A percentile compares a stretch with the other conserved stretches of the same genome.
These are phyloP conservation scores for Rugalucina vietnamica DNA, from an alignment of 2,888 invertebrate species.

Conservation along the genomic window DNA sequence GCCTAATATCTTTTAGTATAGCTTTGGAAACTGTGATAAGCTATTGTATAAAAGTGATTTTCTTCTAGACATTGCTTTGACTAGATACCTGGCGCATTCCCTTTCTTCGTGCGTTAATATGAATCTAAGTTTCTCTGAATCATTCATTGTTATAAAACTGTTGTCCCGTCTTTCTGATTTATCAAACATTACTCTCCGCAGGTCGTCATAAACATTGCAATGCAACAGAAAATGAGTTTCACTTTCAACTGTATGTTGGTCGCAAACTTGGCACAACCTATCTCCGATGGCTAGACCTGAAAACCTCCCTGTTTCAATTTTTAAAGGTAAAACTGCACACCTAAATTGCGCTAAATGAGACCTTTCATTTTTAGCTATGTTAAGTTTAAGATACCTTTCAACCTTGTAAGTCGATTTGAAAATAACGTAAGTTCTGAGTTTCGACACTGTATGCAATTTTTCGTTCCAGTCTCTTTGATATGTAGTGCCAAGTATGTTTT, in stretches of 20 bases:
- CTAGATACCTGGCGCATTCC: too few species aligned
- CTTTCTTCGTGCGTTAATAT: too few species aligned
- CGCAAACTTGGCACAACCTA: neutral
- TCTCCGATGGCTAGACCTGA: neutral
- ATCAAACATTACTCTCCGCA: too few species aligned
- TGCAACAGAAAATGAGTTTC: too few species aligned
- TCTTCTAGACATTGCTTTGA: too few species aligned
- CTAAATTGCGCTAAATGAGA: neutral
- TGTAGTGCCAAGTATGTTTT: neutral
- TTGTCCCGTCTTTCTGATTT: too few species aligned
- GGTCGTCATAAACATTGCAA: too few species aligned
- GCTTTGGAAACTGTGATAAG: too few species aligned
- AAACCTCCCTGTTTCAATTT: slow-evolving; percentile 12
- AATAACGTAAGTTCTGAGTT: neutral
- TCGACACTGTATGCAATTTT: neutral
- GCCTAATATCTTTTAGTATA: too few species aligned
- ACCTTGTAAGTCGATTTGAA: neutral
- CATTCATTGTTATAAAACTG: too few species aligned
- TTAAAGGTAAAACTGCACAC: slow-evolving; percentile 1
- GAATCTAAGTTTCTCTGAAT: too few species aligned
- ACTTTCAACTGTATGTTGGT: neutral
- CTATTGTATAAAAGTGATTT: too few species aligned
- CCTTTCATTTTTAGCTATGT: neutral
- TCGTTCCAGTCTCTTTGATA: neutral
- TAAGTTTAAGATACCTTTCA: neutral